Evolutionary conservation across 2,888 invertebrate genomes (phyloP).

Genomic region (Ectropis crepuscularia): DNA sequence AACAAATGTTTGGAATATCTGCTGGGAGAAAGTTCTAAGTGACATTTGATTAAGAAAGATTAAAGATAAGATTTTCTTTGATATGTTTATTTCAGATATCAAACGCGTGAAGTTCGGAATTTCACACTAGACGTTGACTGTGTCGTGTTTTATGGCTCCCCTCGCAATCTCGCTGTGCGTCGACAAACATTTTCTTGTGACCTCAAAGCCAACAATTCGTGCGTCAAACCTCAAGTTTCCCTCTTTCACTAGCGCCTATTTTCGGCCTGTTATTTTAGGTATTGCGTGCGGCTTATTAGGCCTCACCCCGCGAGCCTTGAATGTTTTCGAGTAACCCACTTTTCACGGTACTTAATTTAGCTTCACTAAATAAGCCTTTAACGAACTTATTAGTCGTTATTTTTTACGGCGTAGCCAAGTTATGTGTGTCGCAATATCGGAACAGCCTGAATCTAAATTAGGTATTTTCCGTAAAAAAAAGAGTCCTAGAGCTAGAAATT

Average conservation of each 20-base stretch:
- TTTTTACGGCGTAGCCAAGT: constrained; percentile 18
- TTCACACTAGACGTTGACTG: constrained; percentile 11
- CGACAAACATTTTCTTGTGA: constrained; percentile 39
- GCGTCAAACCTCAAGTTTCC: constrained; percentile 48
- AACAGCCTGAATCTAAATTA: constrained; percentile 13
- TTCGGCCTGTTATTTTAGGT: constrained; percentile 41
- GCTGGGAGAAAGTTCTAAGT: too few relatives aligned
- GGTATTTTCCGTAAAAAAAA: constrained; percentile 9
- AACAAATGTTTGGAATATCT: too few relatives aligned
- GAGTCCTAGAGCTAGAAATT: constrained; percentile 4
- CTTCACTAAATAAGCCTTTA: constrained; percentile 27
- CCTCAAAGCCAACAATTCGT: constrained; percentile 51
- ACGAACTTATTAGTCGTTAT: constrained; percentile 20
- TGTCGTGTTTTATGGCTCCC: constrained; percentile 11
- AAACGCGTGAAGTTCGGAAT: background rate
- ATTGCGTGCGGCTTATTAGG: constrained; percentile 36
- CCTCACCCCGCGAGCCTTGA: constrained; percentile 18
- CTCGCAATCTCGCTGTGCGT: constrained; percentile 1
- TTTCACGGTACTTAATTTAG: constrained; percentile 31
- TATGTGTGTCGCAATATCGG: constrained; percentile 16
- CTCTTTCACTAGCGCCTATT: constrained; percentile 42
- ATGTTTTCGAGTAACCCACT: constrained; percentile 28
- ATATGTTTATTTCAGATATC: too few relatives aligned
- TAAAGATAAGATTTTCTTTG: background rate
- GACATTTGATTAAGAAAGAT: background rate